phyloP scores from a whole-genome alignment of 2,113 vertebrate genomes.

The Corythoichthys intestinalis region DNA sequence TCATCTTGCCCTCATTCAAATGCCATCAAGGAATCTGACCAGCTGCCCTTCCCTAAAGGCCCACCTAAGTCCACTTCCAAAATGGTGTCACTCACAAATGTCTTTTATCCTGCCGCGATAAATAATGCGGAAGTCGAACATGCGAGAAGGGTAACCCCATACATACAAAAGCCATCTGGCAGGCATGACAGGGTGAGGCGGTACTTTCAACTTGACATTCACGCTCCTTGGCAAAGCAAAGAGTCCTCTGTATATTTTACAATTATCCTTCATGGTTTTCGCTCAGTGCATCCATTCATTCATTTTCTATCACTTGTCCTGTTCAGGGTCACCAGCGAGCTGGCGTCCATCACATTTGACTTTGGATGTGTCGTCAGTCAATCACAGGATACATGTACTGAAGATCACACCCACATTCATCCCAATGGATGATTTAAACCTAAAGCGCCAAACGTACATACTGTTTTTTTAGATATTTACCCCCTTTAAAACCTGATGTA shows the following conservation, averaged over 20 bases:
- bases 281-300: background rate
- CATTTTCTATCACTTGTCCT: background rate
- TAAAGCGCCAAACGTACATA: too few species aligned
- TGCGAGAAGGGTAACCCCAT: conserved; percentile 37
- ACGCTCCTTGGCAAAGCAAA: conserved; percentile 1
- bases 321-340: background rate
- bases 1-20: conserved; percentile 48
- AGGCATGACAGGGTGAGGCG: conserved; percentile 19
- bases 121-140: conserved; percentile 53
- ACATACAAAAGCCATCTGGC: conserved; percentile 35
- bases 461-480: too few species aligned
- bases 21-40: conserved; percentile 42
- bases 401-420: background rate
- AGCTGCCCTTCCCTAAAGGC: conserved; percentile 54
- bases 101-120: conserved; percentile 57
- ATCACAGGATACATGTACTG: background rate
- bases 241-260: background rate
- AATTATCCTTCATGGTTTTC: background rate
- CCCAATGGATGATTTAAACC: background rate
- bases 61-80: conserved; percentile 38
- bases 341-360: background rate
- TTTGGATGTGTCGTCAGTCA: background rate
- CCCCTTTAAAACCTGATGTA: too few species aligned
- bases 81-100: conserved; percentile 50
- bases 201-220: conserved; percentile 50